Evolutionary conservation across 2,888 invertebrate species (phyloP), one percentile per base, ranked within the genome.

Genomic region (Orthonychiurus folsomi): DNA sequence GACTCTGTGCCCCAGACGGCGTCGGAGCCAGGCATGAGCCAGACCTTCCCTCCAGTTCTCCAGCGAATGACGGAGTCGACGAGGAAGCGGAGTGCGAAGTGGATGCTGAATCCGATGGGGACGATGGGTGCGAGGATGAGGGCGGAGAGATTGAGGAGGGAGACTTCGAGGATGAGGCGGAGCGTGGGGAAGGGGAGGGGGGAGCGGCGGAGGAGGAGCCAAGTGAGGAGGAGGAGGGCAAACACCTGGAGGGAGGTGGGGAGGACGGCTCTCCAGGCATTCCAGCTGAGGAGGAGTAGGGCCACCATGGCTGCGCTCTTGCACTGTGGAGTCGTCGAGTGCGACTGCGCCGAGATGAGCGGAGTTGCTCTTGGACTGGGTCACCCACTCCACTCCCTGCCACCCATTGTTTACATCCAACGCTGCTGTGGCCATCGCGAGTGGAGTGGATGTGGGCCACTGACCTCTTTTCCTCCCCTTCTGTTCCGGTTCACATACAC

Each of bases 1-100:
- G 60, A 65, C 37, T 69, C 67, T 24, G 64, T 27, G 0, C 52
- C 52, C 52, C 52, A 52, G 20, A 52, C 52, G 20, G 52, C 52
- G n/a, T 52, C 52, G 9, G 9, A 9, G 18, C 59, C 59, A 18
- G 48, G 48, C 59, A 59, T 59, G 24, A 59, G 20, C 15, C 37
- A 57, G 12, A 57, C 50, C 28, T 62, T 56, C 57, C 64, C 2
- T n/a, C 37, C 2, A 23, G 23, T 15, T 20, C 62, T n/a, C 64
- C 64, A 52, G 47, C 53, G n/a, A 9, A 62, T 50, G 59, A 56
- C 27, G 23, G 20, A 3, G 52, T 55, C 2, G 1, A 62, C 47
- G 1, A 55, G 25, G 20, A 59, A 55, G 9, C 55, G 56, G 23
- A 62, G 2, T 15, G 50, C n/a, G 20, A 50, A 50, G 20, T 50